Evolutionary conservation across 2,113 vertebrate genomes (phyloP), one percentile per base, ranked within the genome.

Genomic region (Ginglymostoma cirratum): DNA sequence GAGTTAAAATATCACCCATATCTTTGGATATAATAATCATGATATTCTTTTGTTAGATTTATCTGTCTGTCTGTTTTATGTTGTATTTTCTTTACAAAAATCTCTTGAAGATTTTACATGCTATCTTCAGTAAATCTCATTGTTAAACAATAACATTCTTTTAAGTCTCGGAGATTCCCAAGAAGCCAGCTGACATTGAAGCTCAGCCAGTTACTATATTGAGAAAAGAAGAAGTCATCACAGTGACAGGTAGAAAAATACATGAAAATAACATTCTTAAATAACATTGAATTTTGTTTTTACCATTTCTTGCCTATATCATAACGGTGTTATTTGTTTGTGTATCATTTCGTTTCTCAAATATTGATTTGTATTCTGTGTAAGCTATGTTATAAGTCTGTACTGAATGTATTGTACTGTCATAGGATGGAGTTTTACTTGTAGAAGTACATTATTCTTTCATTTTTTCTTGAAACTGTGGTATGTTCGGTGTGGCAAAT

Each of bases 101-200:
- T 93, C 61, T 34, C 94, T 95, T 95, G 42, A 72, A 95, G 30
- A 52, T 95, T 94, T 70, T 27, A 45, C 24, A 30, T 19, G 27
- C 0, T 19, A 61, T 52, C 42, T 95, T 72, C 27, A 45, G 27
- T 48, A 72, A 72, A 76, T 76, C 65, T 45, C 38, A 61, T 94
- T 94, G 67, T 95, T 95, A 52, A 90, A 90, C 87, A 90, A 95
- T 72, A 14, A 96, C 95, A 97, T 97, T 92, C 97, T 98, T 98
- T 97, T 96, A 98, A 98, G 97, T 97, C 94, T 97, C 97, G 96
- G 98, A 98, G 97, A 69, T 94, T 27, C 66, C 92, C 24, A 72
- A 76, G 94, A 95, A 76, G 94, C 94, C 52, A 70, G 21, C 72
- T 48, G 94, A 15, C 34, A 30, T 42, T 48, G 69, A 95, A 95